Base-by-base conservation (phyloP, 2,113 vertebrate genomes). In the Cyprinodon tularosa region DNA sequence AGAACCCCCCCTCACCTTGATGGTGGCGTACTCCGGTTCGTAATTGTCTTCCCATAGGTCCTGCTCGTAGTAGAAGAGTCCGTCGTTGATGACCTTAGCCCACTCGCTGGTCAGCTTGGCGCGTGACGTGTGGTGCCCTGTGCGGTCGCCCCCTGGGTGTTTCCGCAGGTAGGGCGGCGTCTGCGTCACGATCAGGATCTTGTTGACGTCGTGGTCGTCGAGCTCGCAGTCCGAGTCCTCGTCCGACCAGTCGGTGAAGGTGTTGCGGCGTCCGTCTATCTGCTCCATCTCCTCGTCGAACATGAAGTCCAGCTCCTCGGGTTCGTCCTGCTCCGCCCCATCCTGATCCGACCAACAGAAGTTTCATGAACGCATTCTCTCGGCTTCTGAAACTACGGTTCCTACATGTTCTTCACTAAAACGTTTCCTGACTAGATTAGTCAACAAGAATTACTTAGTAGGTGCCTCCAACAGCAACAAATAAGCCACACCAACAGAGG, bases 271-370 rank as follows among this genome's bases (percentile, higher is more conserved):
- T 0, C 98, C 98, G 0, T 98, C 98, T 83, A 99, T 99, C 93
- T 99, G 97, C 82, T 96, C 96, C 97, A 99, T 98, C 91, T 99
- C 98, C 90, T 99, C 98, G 0, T 99, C 98, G 0, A 99, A 99
- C 77, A 99, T 95, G 92, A 99, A 99, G 93, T 99, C 98, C 9
- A 99, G 92, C 81, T 99, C 98, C 88, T 99, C 98, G 0, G 97
- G 97, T 22, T 99, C 98, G 0, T 99, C 98, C 83, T 93, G 96
- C 76, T 98, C 97, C 62, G 94, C 96, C 12, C 86, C 83, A 1
- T 85, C 86, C 73, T 93, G 81, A 72, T 59, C 8, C 42, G 8
- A 37, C 20, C 45, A 36, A 45, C 44, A 45, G 42, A 9, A 42
- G 42, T 45, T 45, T 45, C 2, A 45, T 7, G 2, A 2, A 2